Base-by-base conservation (phyloP, 2,888 invertebrate genomes). In the Alviniconcha strummeri region DNA sequence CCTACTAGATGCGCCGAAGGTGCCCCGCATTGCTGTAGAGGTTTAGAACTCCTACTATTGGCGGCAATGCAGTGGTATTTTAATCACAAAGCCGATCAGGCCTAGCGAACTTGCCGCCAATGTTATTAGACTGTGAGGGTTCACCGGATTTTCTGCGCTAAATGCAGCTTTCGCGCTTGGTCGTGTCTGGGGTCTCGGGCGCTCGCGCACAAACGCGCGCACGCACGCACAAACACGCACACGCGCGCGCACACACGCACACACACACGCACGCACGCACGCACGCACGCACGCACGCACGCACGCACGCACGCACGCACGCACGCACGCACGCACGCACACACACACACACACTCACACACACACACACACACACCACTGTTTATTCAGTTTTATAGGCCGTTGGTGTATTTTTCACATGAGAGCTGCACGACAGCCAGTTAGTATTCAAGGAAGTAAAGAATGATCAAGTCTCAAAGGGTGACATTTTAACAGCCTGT, bases 271-370 rank as follows among this genome's bases (percentile, higher is more conserved):
- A 71, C 77, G 69, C 54, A 83, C 57, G 69, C 55, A 67, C 69
- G 67, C 67, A 83, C 54, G 5, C 79, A 83, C 52, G 76, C 81
- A 55, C 81, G 64, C 77, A n/a, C 75, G 54, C 81, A 55, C 60
- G 64, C 76, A 76, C 75, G 56, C 72, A 36, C 82, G 57, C 60
- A 13, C 55, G n/a, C 77, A 55, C 77, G n/a, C 77, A 52, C 60
- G 36, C 60, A 52, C 60, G 36, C 60, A 52, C 79, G 36, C 79
- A 52, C 60, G 36, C 79, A 19, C 77, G 8, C 77, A n/a, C 77
- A 1, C 77, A 15, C 77, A 15, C 77, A n/a, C 77, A 4, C 55
- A 5, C 77, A n/a, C 77, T 4, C 56, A 8, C 79, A 60, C 36
- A 4, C 19, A 19, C 36, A 5, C 11, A 6, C 56, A 56, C 36